Evolutionary conservation across 1,140 invertebrate genomes (phyloP).

Genomic region (Holotrichia oblita): DNA sequence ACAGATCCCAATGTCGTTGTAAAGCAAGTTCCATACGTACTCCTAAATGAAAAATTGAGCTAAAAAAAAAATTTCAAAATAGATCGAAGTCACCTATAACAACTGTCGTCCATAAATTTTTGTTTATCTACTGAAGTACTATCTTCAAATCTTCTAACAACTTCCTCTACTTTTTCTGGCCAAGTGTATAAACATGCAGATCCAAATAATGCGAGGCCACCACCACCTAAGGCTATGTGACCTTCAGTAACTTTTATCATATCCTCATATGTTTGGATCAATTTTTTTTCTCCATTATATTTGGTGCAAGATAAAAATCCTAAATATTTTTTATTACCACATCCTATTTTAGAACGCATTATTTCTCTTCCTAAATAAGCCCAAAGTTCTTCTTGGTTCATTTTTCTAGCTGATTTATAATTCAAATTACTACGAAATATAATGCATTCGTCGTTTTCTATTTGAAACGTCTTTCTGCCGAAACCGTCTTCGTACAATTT

Average conservation of each 20-base stretch:
- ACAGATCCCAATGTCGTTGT: conserved; percentile 93
- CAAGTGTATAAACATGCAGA: conserved; percentile 91
- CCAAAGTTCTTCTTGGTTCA: conserved; percentile 86
- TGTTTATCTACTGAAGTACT: conserved; percentile 66
- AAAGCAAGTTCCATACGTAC: conserved; percentile 87
- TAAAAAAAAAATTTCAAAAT: background rate
- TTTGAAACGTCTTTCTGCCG: conserved; percentile 81
- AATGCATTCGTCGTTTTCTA: conserved; percentile 73
- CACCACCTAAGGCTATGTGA: conserved; percentile 88
- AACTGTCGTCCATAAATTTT: conserved; percentile 80
- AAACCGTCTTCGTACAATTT: conserved; percentile 86
- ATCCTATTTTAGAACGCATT: conserved; percentile 42
- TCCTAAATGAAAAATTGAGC: conserved; percentile 61
- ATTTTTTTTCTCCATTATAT: conserved; percentile 71
- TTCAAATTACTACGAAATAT: conserved; percentile 77
- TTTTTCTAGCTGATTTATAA: conserved; percentile 74
- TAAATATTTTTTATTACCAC: conserved; percentile 81
- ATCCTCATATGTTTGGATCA: conserved; percentile 75
- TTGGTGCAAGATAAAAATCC: conserved; percentile 89
- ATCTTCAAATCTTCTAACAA: conserved; percentile 69
- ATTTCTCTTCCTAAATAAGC: conserved; percentile 78
- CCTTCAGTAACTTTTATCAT: conserved; percentile 79
- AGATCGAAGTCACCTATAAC: conserved; percentile 63
- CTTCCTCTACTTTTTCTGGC: conserved; percentile 78
- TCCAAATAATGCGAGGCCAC: conserved; percentile 90